Evolutionary conservation across 1,140 invertebrate genomes (phyloP).

Genomic region (Watersipora subatra): DNA sequence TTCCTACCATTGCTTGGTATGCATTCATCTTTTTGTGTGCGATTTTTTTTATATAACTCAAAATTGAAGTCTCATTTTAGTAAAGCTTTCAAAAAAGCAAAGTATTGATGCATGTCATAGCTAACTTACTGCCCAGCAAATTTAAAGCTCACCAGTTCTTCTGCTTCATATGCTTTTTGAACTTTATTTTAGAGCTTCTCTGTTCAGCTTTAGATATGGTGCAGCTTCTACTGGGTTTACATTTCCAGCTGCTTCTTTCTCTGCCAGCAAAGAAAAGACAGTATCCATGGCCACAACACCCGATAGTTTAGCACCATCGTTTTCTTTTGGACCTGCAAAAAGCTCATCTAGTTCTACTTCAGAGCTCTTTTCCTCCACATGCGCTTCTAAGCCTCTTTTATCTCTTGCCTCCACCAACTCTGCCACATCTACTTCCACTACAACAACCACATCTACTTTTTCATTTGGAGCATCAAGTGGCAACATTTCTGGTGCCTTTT

Average conservation of each 20-base stretch:
- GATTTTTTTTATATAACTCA: too few species aligned
- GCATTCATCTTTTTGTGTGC: too few species aligned
- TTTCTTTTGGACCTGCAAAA: not conserved
- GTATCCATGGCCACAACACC: not conserved
- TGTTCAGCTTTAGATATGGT: not conserved
- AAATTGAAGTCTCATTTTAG: too few species aligned
- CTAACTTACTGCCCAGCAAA: too few species aligned
- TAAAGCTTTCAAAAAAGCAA: too few species aligned
- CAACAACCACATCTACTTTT: not conserved
- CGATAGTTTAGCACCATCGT: not conserved
- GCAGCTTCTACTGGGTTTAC: not conserved
- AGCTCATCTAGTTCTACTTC: not conserved
- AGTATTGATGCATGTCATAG: too few species aligned
- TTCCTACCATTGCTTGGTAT: too few species aligned
- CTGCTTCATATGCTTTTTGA: too few species aligned
- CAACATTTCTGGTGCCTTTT: not conserved
- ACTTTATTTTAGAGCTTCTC: slow-evolving; percentile 8
- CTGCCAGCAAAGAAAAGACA: not conserved
- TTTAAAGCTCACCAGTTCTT: too few species aligned
- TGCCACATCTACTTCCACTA: not conserved
- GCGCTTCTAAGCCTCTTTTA: not conserved
- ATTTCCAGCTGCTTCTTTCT: not conserved
- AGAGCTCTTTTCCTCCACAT: not conserved
- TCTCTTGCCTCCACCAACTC: not conserved
- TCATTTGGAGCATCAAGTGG: not conserved